Percentiles rank a stretch among this genome's conserved stretches.
These are phyloP conservation scores for Brachionus paranguensis DNA, from an alignment of 1,140 invertebrate species.

Conservation along the genomic window DNA sequence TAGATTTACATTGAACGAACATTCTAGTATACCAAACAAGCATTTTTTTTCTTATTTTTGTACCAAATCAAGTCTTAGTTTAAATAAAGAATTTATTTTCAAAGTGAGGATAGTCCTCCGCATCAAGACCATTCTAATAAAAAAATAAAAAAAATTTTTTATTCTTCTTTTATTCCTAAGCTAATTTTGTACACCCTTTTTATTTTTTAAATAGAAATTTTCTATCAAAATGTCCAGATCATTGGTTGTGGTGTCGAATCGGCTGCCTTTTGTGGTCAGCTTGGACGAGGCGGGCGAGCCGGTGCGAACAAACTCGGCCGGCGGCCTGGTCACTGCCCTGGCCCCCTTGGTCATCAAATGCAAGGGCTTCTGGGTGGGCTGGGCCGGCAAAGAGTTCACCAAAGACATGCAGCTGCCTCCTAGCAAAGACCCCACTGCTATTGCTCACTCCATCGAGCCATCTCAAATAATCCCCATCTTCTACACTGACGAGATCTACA, in stretches of 20 bases:
- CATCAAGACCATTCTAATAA: not conserved
- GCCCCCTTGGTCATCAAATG: slow-evolving; percentile 77
- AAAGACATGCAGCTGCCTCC: slow-evolving; percentile 69
- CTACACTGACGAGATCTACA: slow-evolving; percentile 67
- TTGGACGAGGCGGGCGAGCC: not conserved
- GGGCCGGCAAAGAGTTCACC: slow-evolving; percentile 68
- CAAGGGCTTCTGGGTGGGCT: slow-evolving; percentile 78
- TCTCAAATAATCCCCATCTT: slow-evolving; percentile 71
- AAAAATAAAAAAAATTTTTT: not conserved
- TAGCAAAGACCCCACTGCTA: slow-evolving; percentile 75
- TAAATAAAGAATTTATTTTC: not conserved
- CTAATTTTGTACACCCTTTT: not conserved
- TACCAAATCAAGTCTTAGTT: not conserved
- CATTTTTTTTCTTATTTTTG: not conserved
- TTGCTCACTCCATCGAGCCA: slow-evolving; percentile 69
- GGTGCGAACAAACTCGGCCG: slow-evolving; percentile 46
- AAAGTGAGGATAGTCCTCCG: not conserved
- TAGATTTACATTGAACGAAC: not conserved
- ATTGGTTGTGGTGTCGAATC: slow-evolving; percentile 22
- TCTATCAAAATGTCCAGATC: slow-evolving; percentile 9
- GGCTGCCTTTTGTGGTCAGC: not conserved
- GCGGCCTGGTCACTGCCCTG: slow-evolving; percentile 79
- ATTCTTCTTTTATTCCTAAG: not conserved
- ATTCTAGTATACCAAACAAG: not conserved
- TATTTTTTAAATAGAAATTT: not conserved